Percentiles rank a stretch among this genome's conserved stretches.
Conservation (phyloP, 2,888 invertebrate genomes). For the Cynaeus angustus region DNA sequence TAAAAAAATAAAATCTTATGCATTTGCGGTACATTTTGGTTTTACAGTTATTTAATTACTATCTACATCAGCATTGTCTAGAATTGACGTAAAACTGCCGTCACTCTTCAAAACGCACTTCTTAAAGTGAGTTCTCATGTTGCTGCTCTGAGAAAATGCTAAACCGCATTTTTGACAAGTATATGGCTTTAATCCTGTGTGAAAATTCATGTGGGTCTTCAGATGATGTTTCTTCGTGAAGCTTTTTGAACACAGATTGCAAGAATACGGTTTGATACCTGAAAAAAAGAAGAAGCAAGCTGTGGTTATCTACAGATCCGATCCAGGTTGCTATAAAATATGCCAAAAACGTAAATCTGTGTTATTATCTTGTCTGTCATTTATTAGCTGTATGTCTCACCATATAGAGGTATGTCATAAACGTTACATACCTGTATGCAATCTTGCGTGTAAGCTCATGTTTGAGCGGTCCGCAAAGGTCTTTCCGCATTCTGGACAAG, state of each 20-base stretch:
- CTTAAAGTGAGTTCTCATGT: constrained; percentile 90
- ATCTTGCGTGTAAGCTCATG: constrained; percentile 86
- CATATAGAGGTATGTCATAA: no score
- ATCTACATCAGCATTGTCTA: constrained; percentile 24
- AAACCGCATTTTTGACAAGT: constrained; percentile 82
- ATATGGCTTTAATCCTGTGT: constrained; percentile 88
- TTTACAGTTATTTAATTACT: constrained; percentile 21
- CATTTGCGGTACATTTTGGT: neutral
- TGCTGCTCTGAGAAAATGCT: constrained; percentile 88
- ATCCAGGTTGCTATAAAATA: no score
- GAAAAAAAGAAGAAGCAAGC: constrained; percentile 61
- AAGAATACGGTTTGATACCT: constrained; percentile 85
- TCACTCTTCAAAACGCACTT: constrained; percentile 75
- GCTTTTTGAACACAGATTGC: constrained; percentile 81
- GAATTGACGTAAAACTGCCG: neutral
- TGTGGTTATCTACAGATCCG: no score
- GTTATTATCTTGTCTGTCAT: neutral
- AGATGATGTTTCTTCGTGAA: constrained; percentile 91
- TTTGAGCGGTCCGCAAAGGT: constrained; percentile 89
- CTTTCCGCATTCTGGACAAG: constrained; percentile 86
- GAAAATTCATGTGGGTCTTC: constrained; percentile 89
- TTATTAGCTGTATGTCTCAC: no score
- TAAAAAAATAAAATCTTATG: neutral
- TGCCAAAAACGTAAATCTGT: no score
- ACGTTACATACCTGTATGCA: constrained; percentile 82